phyloP scores from a whole-genome alignment of 2,888 invertebrate species.

The Drosophila mimica region DNA sequence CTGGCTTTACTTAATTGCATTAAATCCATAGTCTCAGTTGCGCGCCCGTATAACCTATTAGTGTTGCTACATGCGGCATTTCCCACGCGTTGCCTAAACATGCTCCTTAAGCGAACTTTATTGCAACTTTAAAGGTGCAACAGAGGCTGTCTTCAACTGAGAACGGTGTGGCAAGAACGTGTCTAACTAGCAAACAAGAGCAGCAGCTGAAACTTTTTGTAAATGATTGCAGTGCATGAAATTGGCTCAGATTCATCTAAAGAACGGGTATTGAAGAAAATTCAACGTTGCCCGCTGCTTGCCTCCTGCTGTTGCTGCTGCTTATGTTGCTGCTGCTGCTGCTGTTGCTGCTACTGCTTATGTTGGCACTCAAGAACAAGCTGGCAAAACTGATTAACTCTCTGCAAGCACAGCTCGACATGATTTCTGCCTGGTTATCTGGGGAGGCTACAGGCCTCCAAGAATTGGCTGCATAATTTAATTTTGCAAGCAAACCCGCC shows the following conservation, averaged over 20 bases:
- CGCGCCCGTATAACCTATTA: neutral
- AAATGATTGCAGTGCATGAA: conserved; percentile 68
- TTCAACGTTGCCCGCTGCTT: conserved; percentile 34
- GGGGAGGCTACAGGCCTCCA: conserved; percentile 12
- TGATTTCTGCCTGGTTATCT: conserved; percentile 40
- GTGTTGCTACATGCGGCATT: conserved; percentile 10
- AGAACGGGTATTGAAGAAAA: conserved; percentile 33
- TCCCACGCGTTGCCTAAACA: neutral
- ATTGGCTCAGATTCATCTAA: conserved; percentile 52
- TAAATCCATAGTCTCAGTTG: neutral
- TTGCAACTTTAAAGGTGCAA: conserved; percentile 29
- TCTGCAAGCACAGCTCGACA: conserved; percentile 49
- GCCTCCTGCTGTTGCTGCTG: conserved; percentile 14
- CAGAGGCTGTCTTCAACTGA: conserved; percentile 19
- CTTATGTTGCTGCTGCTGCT: neutral
- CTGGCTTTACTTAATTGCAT: conserved; percentile 17
- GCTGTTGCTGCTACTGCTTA: conserved; percentile 27
- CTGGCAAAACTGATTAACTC: conserved; percentile 79
- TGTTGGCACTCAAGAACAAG: conserved; percentile 65
- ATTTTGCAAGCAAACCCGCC: conserved; percentile 41
- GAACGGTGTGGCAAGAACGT: conserved; percentile 37
- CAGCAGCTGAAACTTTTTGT: conserved; percentile 48
- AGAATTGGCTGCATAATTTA: conserved; percentile 57
- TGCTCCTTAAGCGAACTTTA: conserved; percentile 7
- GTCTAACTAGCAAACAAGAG: conserved; percentile 33